phyloP scores from a whole-genome alignment of 2,797 vertebrate genomes.

The Myripristis murdjan region DNA sequence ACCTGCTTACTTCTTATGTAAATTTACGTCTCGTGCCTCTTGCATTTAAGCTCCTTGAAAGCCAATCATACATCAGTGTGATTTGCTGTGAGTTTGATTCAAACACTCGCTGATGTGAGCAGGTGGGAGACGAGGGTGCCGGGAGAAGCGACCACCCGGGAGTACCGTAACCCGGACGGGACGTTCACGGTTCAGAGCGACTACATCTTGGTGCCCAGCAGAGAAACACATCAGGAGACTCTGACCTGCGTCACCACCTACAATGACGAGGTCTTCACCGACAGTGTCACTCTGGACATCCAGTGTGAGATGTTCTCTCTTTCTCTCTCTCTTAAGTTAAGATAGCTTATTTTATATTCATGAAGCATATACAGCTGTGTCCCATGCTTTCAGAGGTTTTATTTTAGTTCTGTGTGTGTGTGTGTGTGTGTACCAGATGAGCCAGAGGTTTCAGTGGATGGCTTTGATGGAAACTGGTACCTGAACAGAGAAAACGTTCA shows the following conservation, averaged over 20 bases:
- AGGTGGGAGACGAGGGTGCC: conserved; percentile 95
- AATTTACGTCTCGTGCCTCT: no score
- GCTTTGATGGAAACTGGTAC: conserved; percentile 98
- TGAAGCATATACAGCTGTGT: neutral
- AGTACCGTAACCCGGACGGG: conserved; percentile 92
- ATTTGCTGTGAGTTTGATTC: no score
- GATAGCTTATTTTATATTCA: no score
- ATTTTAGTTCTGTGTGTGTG: neutral
- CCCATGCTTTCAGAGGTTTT: neutral
- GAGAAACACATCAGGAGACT: conserved; percentile 90
- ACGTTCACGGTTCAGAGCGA: conserved; percentile 95
- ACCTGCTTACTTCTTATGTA: no score
- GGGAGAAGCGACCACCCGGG: conserved; percentile 90
- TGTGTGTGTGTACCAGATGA: conserved; percentile 85
- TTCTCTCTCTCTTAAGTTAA: neutral
- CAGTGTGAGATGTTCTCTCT: conserved; percentile 88
- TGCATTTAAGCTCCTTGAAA: no score
- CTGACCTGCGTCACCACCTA: conserved; percentile 94
- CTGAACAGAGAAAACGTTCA: conserved; percentile 93
- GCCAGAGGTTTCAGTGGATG: conserved; percentile 94
- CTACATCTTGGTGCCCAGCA: conserved; percentile 92
- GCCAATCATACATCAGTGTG: no score
- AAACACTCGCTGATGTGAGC: neutral
- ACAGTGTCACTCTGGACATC: conserved; percentile 93
- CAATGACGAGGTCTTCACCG: conserved; percentile 90